phyloP scores from a whole-genome alignment of 2,797 vertebrate genomes.

The Spea hammondii region DNA sequence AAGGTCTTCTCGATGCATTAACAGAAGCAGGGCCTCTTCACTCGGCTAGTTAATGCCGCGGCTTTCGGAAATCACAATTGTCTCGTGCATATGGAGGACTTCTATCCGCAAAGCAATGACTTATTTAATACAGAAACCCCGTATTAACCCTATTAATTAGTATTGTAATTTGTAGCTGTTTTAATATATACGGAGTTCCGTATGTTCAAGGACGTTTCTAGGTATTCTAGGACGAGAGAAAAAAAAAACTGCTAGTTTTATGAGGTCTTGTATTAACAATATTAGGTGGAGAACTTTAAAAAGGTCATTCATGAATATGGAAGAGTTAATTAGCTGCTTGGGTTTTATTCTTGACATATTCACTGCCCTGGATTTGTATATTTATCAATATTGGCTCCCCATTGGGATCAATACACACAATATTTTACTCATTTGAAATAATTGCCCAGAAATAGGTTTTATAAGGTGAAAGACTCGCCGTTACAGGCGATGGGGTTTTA shows the following conservation, averaged over 20 bases:
- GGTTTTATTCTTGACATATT: no score
- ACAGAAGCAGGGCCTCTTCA: not conserved
- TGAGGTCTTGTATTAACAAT: not conserved
- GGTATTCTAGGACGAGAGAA: not conserved
- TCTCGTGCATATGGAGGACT: not conserved
- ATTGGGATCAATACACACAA: no score
- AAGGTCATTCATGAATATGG: no score
- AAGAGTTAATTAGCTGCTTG: no score
- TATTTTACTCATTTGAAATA: no score
- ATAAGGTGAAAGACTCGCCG: no score
- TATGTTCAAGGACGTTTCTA: not conserved
- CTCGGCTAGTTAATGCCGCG: slow-evolving; percentile 12
- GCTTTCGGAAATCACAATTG: slow-evolving; percentile 9
- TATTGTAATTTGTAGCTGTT: slow-evolving; percentile 5
- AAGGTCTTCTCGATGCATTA: slow-evolving; percentile 24
- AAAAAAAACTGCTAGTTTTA: not conserved
- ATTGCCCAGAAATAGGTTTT: no score
- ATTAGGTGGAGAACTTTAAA: no score
- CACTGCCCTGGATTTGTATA: no score
- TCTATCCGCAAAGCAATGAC: slow-evolving; percentile 6
- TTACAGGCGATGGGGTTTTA: no score
- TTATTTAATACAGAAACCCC: slow-evolving; percentile 5
- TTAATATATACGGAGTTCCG: slow-evolving; percentile 3
- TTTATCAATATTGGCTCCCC: no score
- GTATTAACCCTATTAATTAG: slow-evolving; percentile 25